Conservation (phyloP, 1,140 invertebrate species). For the Calycopis cecrops region DNA sequence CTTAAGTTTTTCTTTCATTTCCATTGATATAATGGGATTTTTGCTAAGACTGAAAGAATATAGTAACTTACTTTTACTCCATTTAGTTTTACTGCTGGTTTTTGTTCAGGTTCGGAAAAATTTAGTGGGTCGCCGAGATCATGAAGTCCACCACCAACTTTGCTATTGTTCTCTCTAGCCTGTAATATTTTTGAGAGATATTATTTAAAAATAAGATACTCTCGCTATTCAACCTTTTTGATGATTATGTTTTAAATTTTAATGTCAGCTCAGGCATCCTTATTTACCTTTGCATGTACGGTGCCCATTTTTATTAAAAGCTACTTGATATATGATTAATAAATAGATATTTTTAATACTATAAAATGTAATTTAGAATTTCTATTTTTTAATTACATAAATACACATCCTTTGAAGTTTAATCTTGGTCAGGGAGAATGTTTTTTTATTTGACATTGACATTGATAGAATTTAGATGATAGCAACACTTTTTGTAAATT, state of each 20-base stretch:
- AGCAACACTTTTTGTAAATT: conserved; percentile 10
- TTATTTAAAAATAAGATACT: background rate
- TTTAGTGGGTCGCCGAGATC: conserved; percentile 47
- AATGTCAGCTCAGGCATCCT: background rate
- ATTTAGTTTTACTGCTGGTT: conserved; percentile 50
- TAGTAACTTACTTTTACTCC: conserved; percentile 51
- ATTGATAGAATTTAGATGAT: background rate
- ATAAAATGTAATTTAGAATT: conserved; percentile 32
- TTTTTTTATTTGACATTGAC: background rate
- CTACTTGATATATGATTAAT: conserved; percentile 15
- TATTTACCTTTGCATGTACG: conserved; percentile 52
- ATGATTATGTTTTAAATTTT: background rate
- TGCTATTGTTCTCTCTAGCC: conserved; percentile 34
- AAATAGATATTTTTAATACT: conserved; percentile 17
- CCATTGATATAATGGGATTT: too few relatives aligned
- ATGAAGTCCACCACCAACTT: conserved; percentile 40
- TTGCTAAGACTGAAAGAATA: background rate
- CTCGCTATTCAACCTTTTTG: background rate
- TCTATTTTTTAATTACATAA: conserved; percentile 55
- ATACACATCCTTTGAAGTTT: conserved; percentile 34
- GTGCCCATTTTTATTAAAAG: conserved; percentile 38
- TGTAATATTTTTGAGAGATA: conserved; percentile 23
- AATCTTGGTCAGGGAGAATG: background rate
- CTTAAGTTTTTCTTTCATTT: too few relatives aligned
- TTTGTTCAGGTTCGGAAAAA: conserved; percentile 41